These are phyloP conservation scores for Leucozona laternaria DNA, from an alignment of 2,888 invertebrate genomes.

Conservation along the genomic window DNA sequence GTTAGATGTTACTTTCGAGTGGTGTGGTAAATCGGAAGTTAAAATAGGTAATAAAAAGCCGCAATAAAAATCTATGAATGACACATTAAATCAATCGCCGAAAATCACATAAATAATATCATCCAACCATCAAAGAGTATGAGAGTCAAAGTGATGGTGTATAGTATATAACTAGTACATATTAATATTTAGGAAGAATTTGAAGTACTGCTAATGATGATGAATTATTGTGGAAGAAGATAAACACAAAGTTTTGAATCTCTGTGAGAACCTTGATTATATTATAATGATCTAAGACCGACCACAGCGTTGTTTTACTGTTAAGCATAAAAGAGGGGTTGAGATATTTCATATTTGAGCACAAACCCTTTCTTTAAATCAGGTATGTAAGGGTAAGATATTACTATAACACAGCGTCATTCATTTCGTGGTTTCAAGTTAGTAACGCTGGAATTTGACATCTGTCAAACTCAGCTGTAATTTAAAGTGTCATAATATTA, in stretches of 20 bases:
- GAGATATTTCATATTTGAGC: too few relatives aligned
- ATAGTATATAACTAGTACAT: not conserved
- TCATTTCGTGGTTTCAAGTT: too few relatives aligned
- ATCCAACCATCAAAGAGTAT: slow-evolving; percentile 42
- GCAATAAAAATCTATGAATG: slow-evolving; percentile 84
- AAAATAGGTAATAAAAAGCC: slow-evolving; percentile 83
- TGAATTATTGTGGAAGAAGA: not conserved
- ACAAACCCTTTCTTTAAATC: too few relatives aligned
- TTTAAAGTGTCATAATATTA: too few relatives aligned
- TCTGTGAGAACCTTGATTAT: too few relatives aligned
- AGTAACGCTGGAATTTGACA: too few relatives aligned
- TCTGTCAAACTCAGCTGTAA: too few relatives aligned
- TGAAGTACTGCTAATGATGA: not conserved
- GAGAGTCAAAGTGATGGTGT: not conserved
- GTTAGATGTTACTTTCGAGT: slow-evolving; percentile 78
- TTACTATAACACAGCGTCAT: too few relatives aligned
- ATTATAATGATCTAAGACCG: too few relatives aligned
- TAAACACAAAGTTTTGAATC: not conserved
- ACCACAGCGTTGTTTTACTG: too few relatives aligned
- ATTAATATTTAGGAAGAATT: not conserved
- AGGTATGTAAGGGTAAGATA: too few relatives aligned
- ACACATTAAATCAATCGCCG: slow-evolving; percentile 84
- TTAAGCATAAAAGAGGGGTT: too few relatives aligned
- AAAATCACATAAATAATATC: slow-evolving; percentile 80
- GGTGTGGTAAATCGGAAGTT: slow-evolving; percentile 84